Base-by-base conservation (phyloP, 2,888 invertebrate species). In the Clepsis dumicolana region DNA sequence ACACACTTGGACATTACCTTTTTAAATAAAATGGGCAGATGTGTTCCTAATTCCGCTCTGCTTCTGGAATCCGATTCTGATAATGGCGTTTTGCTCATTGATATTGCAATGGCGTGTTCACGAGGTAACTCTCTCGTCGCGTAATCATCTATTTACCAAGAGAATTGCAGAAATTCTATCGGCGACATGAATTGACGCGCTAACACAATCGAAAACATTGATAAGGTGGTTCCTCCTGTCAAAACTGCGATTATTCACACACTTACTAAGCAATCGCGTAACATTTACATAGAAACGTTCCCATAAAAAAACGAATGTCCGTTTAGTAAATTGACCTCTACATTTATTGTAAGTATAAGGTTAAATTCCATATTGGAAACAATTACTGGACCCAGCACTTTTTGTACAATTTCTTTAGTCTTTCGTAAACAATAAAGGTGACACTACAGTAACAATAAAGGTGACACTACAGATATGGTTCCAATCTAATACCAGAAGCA, bases 171-270 rank as follows among this genome's bases (percentile, higher is more conserved):
- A 44, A 38, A 32, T 16, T 14, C 38, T 56, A 24, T 24, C 16
- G 64, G 24, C 38, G 59, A 59, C 48, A 38, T 38, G 16, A 25
- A 64, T 24, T 35, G 16, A 59, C 48, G 38, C 18, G 25, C 35
- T n/a, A 12, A 24, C 52, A 27, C 16, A 21, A 44, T 60, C 29
- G 41, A 52, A 10, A 53, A 38, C 8, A 65, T 65, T 52, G 12
- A 60, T 59, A 65, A 60, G 59, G 65, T 53, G 65, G 60, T 53
- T 27, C 65, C 41, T 41, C 21, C n/a, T 60, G 65, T 41, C 60
- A 53, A 18, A 35, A 50, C 35, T 64, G 10, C 14, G 29, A 14
- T 24, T 54, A 48, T 4, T 18, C 16, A 54, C 32, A 2, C 10
- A 4, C 18, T 1, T 21, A 48, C 48, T 4, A 10, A 10, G 21